Evolutionary conservation across 2,888 invertebrate species (phyloP).

Genomic region (Julus scandinavius): DNA sequence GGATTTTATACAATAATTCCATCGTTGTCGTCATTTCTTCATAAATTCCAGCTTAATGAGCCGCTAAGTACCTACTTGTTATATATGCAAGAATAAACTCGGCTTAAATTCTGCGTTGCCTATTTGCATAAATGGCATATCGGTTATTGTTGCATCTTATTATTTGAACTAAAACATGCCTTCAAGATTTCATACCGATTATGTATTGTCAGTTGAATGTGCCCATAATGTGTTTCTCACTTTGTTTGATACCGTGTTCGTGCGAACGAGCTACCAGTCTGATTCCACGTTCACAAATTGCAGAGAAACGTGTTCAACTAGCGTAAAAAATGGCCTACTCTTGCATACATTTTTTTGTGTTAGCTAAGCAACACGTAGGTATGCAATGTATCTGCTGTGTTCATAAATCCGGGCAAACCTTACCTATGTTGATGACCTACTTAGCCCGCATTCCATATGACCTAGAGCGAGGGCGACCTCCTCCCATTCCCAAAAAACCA

Average conservation of each 20-base stretch:
- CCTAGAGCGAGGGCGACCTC: background rate
- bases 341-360: background rate
- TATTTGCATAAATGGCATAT: background rate
- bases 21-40: no score
- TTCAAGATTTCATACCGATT: background rate
- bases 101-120: no score
- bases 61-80: no score
- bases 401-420: background rate
- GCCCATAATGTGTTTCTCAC: background rate
- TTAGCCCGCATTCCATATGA: conserved; percentile 30
- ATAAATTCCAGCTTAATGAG: no score
- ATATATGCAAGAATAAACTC: no score
- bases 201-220: conserved; percentile 3
- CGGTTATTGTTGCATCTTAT: background rate
- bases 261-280: background rate
- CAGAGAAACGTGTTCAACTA: background rate
- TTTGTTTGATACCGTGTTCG: background rate
- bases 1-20: no score
- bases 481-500: background rate
- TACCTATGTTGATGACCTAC: conserved; percentile 38
- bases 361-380: background rate
- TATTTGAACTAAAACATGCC: background rate
- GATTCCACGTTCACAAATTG: background rate
- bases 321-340: conserved; percentile 7
- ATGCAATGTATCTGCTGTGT: background rate